Base-by-base conservation (phyloP, 2,797 vertebrate species). In the Myiotriccus ornatus region DNA sequence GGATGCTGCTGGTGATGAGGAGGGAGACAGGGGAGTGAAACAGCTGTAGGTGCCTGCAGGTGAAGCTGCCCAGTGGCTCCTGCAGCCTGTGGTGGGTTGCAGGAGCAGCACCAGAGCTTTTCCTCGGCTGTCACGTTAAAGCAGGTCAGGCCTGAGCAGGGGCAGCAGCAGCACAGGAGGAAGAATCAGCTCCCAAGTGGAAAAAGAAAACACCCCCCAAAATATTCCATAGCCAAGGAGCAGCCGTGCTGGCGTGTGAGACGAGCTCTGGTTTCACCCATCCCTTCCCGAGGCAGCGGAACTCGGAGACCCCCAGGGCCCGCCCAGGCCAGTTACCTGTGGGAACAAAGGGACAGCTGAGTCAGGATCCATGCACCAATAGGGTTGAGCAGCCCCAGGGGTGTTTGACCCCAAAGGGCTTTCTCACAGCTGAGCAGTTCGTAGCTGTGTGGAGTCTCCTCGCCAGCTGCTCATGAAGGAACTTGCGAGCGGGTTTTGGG, bases 351-450 rank as follows among this genome's bases (percentile, higher is more conserved):
- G 14, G 85, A 64, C 37, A 77, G n/a, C 50, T 67, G 80, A 9
- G 49, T 30, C 19, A 1, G n/a, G n/a, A 22, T 2, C 2, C 0
- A 3, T 10, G 13, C 28, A 6, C 69, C 73, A 28, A 10, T 12
- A 32, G 37, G 27, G 25, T 21, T 28, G 6, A 79, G 49, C 10
- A 70, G 39, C 41, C 47, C 35, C 50, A 49, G 76, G 41, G 60
- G 24, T 2, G 3, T 43, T 47, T 27, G 49, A 24, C n/a, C 4
- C 27, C 24, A 20, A 47, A 64, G 60, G 27, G 18, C 2, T 83
- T 49, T 59, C 21, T 52, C 41, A 5, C 4, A 73, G n/a, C 39
- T 76, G 30, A 39, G 63, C 47, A 19, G 11, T 32, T 32, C 14
- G 62, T 19, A 52, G 73, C 60, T 70, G 39, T 19, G 19, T 2